Evolutionary conservation across 2,888 invertebrate species (phyloP), one percentile per base, ranked within the genome.

Genomic region (Ormyrus rosae): DNA sequence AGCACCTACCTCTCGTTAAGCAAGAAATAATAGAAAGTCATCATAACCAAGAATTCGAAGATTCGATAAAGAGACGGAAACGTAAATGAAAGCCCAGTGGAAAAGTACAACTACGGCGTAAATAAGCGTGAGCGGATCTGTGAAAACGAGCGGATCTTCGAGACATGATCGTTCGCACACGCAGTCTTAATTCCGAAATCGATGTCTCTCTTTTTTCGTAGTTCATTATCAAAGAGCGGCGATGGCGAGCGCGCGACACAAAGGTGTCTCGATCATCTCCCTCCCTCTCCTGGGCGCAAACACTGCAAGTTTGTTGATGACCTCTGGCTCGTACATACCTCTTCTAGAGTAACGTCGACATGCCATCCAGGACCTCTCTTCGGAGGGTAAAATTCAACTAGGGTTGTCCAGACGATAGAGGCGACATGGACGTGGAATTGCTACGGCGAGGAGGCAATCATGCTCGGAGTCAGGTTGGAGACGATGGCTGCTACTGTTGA

Each of bases 31-130:
- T 58, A 79, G 53, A 79, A 45, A 77, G 82, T 77, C 80, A 82
- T 82, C 78, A 82, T 82, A 82, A 82, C 80, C 80, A 80, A 82
- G 13, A 82, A 82, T 70, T 61, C 34, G 58, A 63, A 63, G 55
- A 56, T 68, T 79, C 50, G 13, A 7, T 34, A 68, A 73, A 50
- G 55, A 73, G n/a, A n/a, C 53, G 60, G 70, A 75, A 77, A 46
- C 63, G 69, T 77, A 73, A 72, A 73, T 77, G 72, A 77, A 77
- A 77, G 77, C 7, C 58, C 11, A 53, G 45, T 55, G 63, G 76
- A 70, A 72, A 71, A 70, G 11, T 11, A 48, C 7, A 45, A 9
- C 0, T 61, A 56, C 19, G 11, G 13, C 10, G 51, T 69, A 61
- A 70, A 70, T 50, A 78, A 2, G 46, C 45, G 46, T n/a, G 9